Evolutionary conservation across 2,888 invertebrate species (phyloP), one percentile per base, ranked within the genome.

Genomic region (Celastrina argiolus): DNA sequence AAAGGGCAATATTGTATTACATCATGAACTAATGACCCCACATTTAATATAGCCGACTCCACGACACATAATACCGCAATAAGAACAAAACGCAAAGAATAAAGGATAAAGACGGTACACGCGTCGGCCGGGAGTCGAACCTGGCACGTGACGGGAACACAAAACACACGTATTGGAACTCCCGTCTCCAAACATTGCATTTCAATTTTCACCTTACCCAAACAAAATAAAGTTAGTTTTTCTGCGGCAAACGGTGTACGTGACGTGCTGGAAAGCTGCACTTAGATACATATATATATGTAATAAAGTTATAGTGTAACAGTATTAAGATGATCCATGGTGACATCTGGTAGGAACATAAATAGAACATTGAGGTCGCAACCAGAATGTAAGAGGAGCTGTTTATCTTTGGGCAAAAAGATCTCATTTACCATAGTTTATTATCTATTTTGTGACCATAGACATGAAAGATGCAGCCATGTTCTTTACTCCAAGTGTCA

Each of bases 11-110:
- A 61, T 61, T 61, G 61, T 61, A 61, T 61, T 61, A 61, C 61
- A 61, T 56, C 56, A 69, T 72, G 58, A 76, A 78, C 76, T 77
- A 79, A 79, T 76, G 77, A 78, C 75, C 73, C 71, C 61, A 72
- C 79, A 81, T 84, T 82, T 83, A 85, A 85, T 84, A 85, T 81
- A 74, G 77, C 75, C 69, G 70, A 75, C 77, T 72, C 76, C 81
- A 81, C 72, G 68, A 69, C 67, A 81, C 80, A 82, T 80, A 84
- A 84, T 80, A 80, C 81, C 76, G 80, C 82, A 84, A 86, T 86
- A 87, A 84, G 84, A 79, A 84, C 83, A 81, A 83, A 82, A 82
- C 80, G 78, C 76, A 82, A 82, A 84, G 82, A 85, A 86, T 84
- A 85, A 87, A 78, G 77, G 79, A 82, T 83, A 83, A 81, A 82